A percentile compares a stretch with the other conserved stretches of the same genome.
phyloP scores from a whole-genome alignment of 2,113 vertebrate genomes.

The Uropsilus gracilis region DNA sequence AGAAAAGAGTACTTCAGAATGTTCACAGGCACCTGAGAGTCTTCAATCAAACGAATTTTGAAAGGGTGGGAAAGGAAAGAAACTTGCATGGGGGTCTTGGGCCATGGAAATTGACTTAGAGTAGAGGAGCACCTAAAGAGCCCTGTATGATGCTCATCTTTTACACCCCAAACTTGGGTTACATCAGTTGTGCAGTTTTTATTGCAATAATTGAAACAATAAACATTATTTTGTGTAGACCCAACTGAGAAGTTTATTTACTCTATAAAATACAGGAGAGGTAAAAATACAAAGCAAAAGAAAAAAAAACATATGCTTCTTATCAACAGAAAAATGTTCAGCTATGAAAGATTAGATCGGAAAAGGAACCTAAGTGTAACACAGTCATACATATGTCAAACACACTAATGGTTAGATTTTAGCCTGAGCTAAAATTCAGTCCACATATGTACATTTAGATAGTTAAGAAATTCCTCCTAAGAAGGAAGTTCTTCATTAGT shows the following conservation, averaged over 20 bases:
- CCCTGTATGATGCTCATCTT: background rate
- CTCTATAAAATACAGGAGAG: background rate
- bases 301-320: background rate
- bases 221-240: background rate
- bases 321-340: background rate
- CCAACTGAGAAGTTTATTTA: background rate
- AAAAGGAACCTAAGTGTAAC: background rate
- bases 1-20: background rate
- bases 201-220: background rate
- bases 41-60: background rate
- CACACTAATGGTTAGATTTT: background rate
- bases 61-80: background rate
- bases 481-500: conserved; percentile 25
- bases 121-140: background rate
- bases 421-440: background rate
- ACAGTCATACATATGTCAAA: background rate
- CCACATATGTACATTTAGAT: background rate
- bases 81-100: background rate
- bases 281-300: conserved; percentile 17
- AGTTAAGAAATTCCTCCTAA: background rate
- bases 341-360: background rate
- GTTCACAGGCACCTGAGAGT: background rate
- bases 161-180: background rate
- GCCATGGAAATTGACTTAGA: background rate
- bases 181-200: background rate